These are phyloP conservation scores for Peromyscus aztecus DNA, from an alignment of 2,797 vertebrate species.

Conservation along the genomic window DNA sequence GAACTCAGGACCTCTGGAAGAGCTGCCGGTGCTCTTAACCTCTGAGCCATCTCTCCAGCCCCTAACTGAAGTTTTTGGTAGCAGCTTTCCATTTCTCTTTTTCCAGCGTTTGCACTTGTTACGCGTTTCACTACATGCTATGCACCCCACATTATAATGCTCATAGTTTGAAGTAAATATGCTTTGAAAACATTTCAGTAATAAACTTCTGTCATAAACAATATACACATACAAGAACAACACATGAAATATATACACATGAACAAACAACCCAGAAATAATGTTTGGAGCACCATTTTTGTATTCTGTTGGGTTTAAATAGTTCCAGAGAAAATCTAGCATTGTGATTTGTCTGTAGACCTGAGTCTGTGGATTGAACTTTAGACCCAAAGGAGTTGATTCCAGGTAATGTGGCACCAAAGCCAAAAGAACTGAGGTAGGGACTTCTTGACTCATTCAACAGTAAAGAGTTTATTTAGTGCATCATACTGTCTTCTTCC, in stretches of 20 bases:
- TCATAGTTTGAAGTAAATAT: constrained; percentile 13
- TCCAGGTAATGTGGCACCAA: background rate
- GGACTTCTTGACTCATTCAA: background rate
- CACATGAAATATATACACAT: background rate
- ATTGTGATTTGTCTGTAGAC: background rate
- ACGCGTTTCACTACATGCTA: background rate
- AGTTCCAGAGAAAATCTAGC: background rate
- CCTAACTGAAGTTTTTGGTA: background rate
- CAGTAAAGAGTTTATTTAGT: background rate
- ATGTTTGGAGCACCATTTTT: background rate
- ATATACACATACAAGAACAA: background rate
- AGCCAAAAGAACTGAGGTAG: background rate
- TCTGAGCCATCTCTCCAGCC: too few relatives aligned
- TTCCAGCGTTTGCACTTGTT: background rate
- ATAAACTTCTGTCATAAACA: background rate
- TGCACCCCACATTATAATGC: background rate
- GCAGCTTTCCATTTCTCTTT: background rate
- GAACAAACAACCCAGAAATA: background rate
- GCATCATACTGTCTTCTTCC: background rate
- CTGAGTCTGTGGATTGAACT: background rate
- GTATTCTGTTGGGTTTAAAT: constrained; percentile 19
- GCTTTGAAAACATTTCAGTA: background rate
- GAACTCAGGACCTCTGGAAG: too few relatives aligned
- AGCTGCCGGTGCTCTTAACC: too few relatives aligned
- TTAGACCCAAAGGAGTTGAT: background rate